These are phyloP conservation scores for Panulirus ornatus DNA, from an alignment of 1,140 invertebrate species.

Conservation along the genomic window DNA sequence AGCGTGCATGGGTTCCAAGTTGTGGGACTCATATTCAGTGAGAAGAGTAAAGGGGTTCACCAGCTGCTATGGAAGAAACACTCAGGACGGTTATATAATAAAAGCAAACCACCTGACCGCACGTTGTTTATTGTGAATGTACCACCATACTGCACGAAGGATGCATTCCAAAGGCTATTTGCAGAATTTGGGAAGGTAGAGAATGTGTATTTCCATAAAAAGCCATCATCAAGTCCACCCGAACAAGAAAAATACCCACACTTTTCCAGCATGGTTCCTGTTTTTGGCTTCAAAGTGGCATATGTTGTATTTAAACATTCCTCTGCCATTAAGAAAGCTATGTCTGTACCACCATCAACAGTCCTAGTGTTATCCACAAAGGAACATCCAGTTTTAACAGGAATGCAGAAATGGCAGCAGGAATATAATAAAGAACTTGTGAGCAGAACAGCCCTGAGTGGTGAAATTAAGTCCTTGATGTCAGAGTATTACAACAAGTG, in stretches of 20 bases:
- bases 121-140: slow-evolving; percentile 66
- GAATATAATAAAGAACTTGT: slow-evolving; percentile 29
- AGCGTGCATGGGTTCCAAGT: slow-evolving; percentile 22
- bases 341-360: background rate
- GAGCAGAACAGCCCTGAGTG: background rate
- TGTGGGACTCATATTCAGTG: slow-evolving; percentile 44
- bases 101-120: slow-evolving; percentile 31
- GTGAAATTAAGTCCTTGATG: slow-evolving; percentile 29
- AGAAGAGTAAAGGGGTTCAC: slow-evolving; percentile 33
- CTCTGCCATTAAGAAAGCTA: slow-evolving; percentile 21
- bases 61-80: slow-evolving; percentile 61
- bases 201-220: slow-evolving; percentile 57
- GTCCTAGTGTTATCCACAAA: slow-evolving; percentile 4
- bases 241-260: background rate
- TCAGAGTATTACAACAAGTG: slow-evolving; percentile 22
- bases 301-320: slow-evolving; percentile 39
- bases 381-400: slow-evolving; percentile 24
- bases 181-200: slow-evolving; percentile 51
- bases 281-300: slow-evolving; percentile 53
- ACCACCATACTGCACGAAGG: slow-evolving; percentile 55
- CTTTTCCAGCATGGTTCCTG: slow-evolving; percentile 12
- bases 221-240: slow-evolving; percentile 12
- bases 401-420: slow-evolving; percentile 49
- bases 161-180: slow-evolving; percentile 31
- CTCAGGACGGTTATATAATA: slow-evolving; percentile 12